phyloP scores from a whole-genome alignment of 1,140 invertebrate genomes.

The Drosophila tristis region DNA sequence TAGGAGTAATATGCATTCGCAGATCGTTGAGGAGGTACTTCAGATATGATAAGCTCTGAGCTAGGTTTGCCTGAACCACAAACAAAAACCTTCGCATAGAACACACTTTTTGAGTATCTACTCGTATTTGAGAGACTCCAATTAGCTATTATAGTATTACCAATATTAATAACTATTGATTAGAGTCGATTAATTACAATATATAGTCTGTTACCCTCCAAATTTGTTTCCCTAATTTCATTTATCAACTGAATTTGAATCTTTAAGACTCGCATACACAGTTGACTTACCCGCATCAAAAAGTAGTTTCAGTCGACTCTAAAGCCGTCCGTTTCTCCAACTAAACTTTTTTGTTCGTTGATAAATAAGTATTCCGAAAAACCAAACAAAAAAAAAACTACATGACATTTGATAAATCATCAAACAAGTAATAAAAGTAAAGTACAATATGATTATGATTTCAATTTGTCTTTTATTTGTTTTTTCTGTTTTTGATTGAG shows the following conservation, averaged over 20 bases:
- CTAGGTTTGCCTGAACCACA: slow-evolving; percentile 29
- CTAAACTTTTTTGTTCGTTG: slow-evolving; percentile 49
- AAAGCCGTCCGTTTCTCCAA: slow-evolving; percentile 44
- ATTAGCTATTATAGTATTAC: slow-evolving; percentile 21
- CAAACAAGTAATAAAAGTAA: slow-evolving; percentile 60
- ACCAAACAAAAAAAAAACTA: slow-evolving; percentile 32
- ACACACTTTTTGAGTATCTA: slow-evolving; percentile 31
- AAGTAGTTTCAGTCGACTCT: slow-evolving; percentile 61
- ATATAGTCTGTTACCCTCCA: slow-evolving; percentile 80
- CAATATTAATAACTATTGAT: slow-evolving; percentile 23
- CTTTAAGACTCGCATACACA: slow-evolving; percentile 63
- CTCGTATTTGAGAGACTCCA: slow-evolving; percentile 20
- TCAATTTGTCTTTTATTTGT: slow-evolving; percentile 28
- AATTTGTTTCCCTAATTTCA: slow-evolving; percentile 57
- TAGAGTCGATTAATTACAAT: slow-evolving; percentile 52
- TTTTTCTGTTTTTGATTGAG: slow-evolving; percentile 15
- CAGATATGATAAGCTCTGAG: slow-evolving; percentile 3
- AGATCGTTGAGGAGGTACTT: neutral
- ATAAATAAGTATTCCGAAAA: slow-evolving; percentile 47
- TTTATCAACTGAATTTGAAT: slow-evolving; percentile 58
- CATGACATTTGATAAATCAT: slow-evolving; percentile 60
- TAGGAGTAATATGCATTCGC: neutral
- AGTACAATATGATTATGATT: slow-evolving; percentile 46
- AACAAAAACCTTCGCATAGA: slow-evolving; percentile 50
- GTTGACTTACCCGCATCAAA: slow-evolving; percentile 66